phyloP scores from a whole-genome alignment of 2,797 vertebrate species.

The Argyrosomus regius region DNA sequence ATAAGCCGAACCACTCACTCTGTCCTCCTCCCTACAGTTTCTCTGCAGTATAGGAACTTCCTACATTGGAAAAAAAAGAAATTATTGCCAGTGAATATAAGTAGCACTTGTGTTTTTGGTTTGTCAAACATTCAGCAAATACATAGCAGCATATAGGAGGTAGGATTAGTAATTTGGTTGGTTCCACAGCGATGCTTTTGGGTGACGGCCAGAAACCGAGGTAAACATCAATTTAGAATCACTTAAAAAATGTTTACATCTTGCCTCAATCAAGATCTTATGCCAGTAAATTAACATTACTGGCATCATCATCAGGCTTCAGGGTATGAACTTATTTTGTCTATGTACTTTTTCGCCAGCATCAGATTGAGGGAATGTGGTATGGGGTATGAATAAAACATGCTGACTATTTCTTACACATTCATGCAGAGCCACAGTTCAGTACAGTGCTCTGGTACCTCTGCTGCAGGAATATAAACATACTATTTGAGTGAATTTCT shows the following conservation, averaged over 20 bases:
- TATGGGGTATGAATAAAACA: slow-evolving; percentile 71
- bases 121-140: background rate
- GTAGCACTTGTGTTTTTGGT: background rate
- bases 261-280: slow-evolving; percentile 2
- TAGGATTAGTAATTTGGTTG: background rate
- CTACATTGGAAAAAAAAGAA: background rate
- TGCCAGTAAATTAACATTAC: slow-evolving; percentile 37
- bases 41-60: background rate
- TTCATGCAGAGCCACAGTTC: slow-evolving; percentile 55
- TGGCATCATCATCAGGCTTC: slow-evolving; percentile 28
- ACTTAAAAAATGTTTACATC: background rate
- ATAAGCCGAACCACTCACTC: background rate
- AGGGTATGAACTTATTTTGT: slow-evolving; percentile 37
- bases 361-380: slow-evolving; percentile 41
- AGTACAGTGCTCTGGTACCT: slow-evolving; percentile 31
- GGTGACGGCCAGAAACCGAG: slow-evolving; percentile 8
- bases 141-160: background rate
- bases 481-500: slow-evolving; percentile 16
- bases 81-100: background rate
- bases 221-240: slow-evolving; percentile 22
- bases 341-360: slow-evolving; percentile 34
- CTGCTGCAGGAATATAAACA: slow-evolving; percentile 57
- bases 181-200: slow-evolving; percentile 15
- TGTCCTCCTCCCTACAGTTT: background rate
- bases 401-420: slow-evolving; percentile 47